Conservation (phyloP, 1,140 invertebrate species). For the Galendromus occidentalis region DNA sequence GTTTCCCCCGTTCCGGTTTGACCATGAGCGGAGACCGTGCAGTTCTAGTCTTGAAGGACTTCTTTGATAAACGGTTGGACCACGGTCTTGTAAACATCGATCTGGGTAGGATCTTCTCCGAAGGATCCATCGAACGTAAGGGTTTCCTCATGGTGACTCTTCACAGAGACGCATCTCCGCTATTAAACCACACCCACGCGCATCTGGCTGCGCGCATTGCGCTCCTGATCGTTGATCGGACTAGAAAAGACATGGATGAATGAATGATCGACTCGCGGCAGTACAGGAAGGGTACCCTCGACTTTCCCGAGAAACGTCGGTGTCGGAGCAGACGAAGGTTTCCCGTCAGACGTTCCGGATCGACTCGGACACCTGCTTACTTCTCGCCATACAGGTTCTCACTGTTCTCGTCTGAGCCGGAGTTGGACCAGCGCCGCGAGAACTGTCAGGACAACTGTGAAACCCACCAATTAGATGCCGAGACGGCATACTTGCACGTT, state of each 20-base stretch:
- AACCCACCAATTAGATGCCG: too few species aligned
- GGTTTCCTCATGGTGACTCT: conserved; percentile 44
- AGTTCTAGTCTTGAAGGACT: conserved; percentile 40
- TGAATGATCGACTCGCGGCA: too few species aligned
- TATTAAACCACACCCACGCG: conserved; percentile 44
- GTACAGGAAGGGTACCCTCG: too few species aligned
- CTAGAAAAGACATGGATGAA: conserved; percentile 17
- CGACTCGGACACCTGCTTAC: too few species aligned
- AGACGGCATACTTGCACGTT: too few species aligned
- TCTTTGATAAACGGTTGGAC: conserved; percentile 72
- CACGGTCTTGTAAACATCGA: conserved; percentile 69
- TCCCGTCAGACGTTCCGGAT: too few species aligned
- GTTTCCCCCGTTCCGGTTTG: conserved; percentile 96
- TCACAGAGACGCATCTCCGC: conserved; percentile 41
- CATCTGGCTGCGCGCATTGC: conserved; percentile 40
- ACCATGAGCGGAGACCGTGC: conserved; percentile 44
- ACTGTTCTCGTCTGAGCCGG: too few species aligned
- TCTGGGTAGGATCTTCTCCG: conserved; percentile 45
- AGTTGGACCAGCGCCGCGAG: too few species aligned
- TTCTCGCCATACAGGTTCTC: too few species aligned
- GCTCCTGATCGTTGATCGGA: conserved; percentile 12
- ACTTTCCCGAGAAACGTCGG: too few species aligned
- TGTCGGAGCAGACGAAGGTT: too few species aligned
- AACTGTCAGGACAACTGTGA: too few species aligned
- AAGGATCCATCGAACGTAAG: conserved; percentile 78